A percentile compares a stretch with the other conserved stretches of the same genome.
These are phyloP conservation scores for Scaptodrosophila latifasciaeformis DNA, from an alignment of 2,888 invertebrate genomes.

Conservation along the genomic window DNA sequence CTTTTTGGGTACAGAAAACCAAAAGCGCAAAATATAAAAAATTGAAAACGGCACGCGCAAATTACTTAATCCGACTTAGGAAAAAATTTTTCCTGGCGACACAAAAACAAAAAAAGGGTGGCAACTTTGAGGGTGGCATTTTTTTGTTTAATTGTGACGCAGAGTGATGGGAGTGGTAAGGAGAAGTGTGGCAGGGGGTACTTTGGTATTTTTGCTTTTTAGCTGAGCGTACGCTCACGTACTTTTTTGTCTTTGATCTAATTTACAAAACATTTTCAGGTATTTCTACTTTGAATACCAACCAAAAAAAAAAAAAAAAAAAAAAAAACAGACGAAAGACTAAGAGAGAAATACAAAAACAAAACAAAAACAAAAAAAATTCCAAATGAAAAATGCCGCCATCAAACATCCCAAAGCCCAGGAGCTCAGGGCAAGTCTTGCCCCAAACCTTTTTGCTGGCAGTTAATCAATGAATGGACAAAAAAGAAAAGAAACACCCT, in stretches of 20 bases:
- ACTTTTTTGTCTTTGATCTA: slow-evolving; percentile 64
- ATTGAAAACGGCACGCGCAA: slow-evolving; percentile 57
- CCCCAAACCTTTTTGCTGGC: slow-evolving; percentile 16
- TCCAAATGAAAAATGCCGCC: slow-evolving; percentile 44
- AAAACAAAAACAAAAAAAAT: slow-evolving; percentile 26
- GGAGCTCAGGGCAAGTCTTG: background rate
- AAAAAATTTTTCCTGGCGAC: slow-evolving; percentile 46
- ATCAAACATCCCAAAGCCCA: slow-evolving; percentile 3
- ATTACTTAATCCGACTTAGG: slow-evolving; percentile 63
- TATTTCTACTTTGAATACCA: slow-evolving; percentile 61
- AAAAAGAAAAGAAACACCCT: too few relatives aligned
- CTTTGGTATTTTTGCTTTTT: too few relatives aligned
- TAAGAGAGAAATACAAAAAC: background rate
- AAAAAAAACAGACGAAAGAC: slow-evolving; percentile 3
- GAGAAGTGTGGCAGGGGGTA: too few relatives aligned
- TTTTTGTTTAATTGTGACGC: background rate
- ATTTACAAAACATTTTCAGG: slow-evolving; percentile 65
- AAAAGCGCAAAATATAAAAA: slow-evolving; percentile 16
- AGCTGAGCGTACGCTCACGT: too few relatives aligned
- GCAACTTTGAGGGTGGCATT: background rate
- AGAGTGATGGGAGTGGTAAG: background rate
- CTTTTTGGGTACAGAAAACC: too few relatives aligned
- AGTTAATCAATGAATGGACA: slow-evolving; percentile 58
- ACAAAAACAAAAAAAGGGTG: background rate
- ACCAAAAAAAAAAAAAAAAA: slow-evolving; percentile 37